These are phyloP conservation scores for Chaenocephalus aceratus DNA, from an alignment of 2,113 vertebrate genomes.

Conservation along the genomic window DNA sequence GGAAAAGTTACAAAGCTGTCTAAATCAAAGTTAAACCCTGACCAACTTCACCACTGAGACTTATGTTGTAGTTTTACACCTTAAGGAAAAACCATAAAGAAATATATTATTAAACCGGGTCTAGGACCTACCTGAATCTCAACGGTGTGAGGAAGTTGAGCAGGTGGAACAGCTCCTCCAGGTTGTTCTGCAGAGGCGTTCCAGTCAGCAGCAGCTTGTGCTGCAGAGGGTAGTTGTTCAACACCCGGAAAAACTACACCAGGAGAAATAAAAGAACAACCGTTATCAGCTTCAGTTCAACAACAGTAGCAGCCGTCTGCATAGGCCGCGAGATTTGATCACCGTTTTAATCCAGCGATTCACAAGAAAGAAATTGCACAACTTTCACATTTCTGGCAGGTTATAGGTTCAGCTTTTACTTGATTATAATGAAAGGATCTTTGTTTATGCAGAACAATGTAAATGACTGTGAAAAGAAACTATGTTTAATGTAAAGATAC, in stretches of 20 bases:
- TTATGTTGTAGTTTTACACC: too few species aligned
- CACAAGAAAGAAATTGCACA: not conserved
- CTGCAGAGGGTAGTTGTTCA: conserved; percentile 97
- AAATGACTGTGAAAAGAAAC: too few species aligned
- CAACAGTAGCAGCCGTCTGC: not conserved
- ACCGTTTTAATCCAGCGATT: not conserved
- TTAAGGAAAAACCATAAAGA: too few species aligned
- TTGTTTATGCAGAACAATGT: too few species aligned
- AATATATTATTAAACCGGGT: not conserved
- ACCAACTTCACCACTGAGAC: too few species aligned
- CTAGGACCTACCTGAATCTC: conserved; percentile 90
- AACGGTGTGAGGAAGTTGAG: conserved; percentile 97
- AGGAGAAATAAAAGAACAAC: not conserved
- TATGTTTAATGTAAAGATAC: too few species aligned
- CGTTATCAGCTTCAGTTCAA: not conserved
- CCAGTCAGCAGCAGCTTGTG: conserved; percentile 96
- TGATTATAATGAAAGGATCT: too few species aligned
- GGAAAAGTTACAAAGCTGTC: too few species aligned
- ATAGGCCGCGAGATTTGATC: not conserved
- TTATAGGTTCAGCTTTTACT: not conserved
- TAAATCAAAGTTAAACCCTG: too few species aligned
- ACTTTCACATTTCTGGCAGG: not conserved
- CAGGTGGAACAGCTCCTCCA: conserved; percentile 96
- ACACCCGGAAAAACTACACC: conserved; percentile 93
- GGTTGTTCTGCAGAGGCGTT: conserved; percentile 96